Evolutionary conservation across 2,113 vertebrate genomes (phyloP).

Genomic region (Phaethornis superciliosus): DNA sequence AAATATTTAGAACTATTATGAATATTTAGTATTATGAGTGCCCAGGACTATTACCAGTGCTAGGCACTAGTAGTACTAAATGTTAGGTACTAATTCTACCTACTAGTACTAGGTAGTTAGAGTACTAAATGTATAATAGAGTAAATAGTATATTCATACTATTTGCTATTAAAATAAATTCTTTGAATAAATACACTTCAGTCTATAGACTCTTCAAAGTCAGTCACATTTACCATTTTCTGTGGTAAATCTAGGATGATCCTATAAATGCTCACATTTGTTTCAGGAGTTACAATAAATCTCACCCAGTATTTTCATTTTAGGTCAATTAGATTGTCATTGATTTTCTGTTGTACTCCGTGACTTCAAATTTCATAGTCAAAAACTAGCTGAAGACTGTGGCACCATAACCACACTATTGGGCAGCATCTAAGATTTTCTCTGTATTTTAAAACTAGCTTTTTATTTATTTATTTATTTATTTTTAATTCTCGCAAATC

Average conservation of each 20-base stretch:
- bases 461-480: neutral
- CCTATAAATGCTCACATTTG: neutral
- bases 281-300: neutral
- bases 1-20: neutral
- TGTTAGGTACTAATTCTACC: neutral
- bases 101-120: neutral
- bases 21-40: neutral
- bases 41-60: neutral
- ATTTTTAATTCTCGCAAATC: neutral
- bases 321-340: neutral
- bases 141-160: neutral
- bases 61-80: neutral
- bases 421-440: neutral
- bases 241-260: neutral
- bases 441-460: neutral
- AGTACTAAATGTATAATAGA: neutral
- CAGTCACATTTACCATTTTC: neutral
- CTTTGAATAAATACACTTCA: neutral
- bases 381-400: neutral
- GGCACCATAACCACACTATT: neutral
- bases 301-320: neutral
- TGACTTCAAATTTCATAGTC: neutral
- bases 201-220: neutral
- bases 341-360: neutral
- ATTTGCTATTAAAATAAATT: neutral